A percentile compares a stretch with the other conserved stretches of the same genome.
Evolutionary conservation across 2,888 invertebrate species (phyloP).

Genomic region (Melieria crassipennis): DNA sequence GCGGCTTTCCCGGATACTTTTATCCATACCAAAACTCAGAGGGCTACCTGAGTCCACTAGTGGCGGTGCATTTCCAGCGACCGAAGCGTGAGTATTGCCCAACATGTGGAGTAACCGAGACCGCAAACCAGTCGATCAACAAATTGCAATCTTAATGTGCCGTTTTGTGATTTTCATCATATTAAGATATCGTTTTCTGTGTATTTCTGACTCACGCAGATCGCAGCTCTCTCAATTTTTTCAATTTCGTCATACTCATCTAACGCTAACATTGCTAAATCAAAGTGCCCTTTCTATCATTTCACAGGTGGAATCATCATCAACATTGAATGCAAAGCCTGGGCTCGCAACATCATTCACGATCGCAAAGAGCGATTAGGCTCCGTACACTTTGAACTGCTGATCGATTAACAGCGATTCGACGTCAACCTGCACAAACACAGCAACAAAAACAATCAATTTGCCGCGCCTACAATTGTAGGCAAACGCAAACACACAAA

Average conservation of each 20-base stretch:
- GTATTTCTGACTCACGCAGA: no score
- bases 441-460: conserved; percentile 1
- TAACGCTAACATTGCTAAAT: no score
- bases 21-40: conserved; percentile 88
- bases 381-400: conserved; percentile 78
- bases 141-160: no score
- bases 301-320: conserved; percentile 69
- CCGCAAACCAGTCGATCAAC: no score
- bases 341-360: conserved; percentile 76
- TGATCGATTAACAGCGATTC: conserved; percentile 67
- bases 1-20: conserved; percentile 89
- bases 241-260: no score
- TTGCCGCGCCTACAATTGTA: no score
- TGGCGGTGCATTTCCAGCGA: conserved; percentile 85
- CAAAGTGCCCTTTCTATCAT: not conserved
- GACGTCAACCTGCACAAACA: conserved; percentile 1
- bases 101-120: no score
- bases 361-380: conserved; percentile 76
- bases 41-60: conserved; percentile 88
- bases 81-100: conserved; percentile 76
- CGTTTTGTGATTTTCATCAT: no score
- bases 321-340: conserved; percentile 78
- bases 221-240: no score
- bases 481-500: conserved; percentile 12
- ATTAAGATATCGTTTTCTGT: no score